A percentile compares a stretch with the other conserved stretches of the same genome.
Evolutionary conservation across 2,888 invertebrate genomes (phyloP).

Genomic region (Temnothorax ravouxi): DNA sequence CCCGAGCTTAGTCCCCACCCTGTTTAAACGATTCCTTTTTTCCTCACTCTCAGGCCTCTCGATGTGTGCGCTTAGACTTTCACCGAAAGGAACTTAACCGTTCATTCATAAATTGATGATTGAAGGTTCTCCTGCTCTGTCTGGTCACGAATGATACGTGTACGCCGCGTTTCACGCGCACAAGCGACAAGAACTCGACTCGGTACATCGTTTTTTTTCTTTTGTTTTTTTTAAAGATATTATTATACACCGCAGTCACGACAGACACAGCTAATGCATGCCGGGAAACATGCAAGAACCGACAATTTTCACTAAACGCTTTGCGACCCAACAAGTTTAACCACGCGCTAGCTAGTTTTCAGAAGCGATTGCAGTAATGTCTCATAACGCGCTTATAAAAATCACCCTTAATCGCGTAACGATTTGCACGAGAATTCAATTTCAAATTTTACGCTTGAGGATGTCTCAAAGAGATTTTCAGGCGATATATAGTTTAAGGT

Average conservation of each 20-base stretch:
- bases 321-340: slow-evolving; percentile 9
- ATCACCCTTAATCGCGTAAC: neutral
- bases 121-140: slow-evolving; percentile 72
- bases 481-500: no score
- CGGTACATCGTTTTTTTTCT: neutral
- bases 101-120: slow-evolving; percentile 84
- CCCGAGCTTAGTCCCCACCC: neutral
- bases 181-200: slow-evolving; percentile 67
- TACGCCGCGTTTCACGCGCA: slow-evolving; percentile 56
- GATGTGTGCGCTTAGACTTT: slow-evolving; percentile 75
- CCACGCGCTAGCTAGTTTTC: slow-evolving; percentile 31
- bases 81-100: slow-evolving; percentile 78
- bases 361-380: slow-evolving; percentile 30
- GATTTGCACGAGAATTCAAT: slow-evolving; percentile 8
- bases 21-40: slow-evolving; percentile 30
- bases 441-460: neutral
- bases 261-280: neutral
- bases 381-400: slow-evolving; percentile 2
- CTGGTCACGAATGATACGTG: slow-evolving; percentile 64
- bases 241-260: slow-evolving; percentile 23
- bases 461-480: neutral
- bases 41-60: slow-evolving; percentile 52
- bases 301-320: slow-evolving; percentile 43
- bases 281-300: slow-evolving; percentile 9
- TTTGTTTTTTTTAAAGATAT: neutral